Evolutionary conservation across 2,888 invertebrate species (phyloP), one percentile per base, ranked within the genome.

Genomic region (Antheraea assamensis): DNA sequence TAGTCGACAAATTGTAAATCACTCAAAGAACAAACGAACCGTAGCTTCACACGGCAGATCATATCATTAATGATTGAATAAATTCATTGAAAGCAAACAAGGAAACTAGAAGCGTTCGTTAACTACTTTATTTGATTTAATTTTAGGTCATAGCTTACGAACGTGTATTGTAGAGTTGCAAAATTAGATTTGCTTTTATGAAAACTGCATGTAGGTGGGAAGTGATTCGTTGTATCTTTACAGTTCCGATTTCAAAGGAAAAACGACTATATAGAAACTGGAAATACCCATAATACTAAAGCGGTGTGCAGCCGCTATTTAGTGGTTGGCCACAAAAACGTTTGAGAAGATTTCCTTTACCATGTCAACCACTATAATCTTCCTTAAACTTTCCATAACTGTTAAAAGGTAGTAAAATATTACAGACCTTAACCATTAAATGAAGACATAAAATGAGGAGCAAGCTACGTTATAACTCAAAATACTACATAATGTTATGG

Each of bases 271-370:
- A 47, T 42, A 21, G 49, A 55, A 24, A 70, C 42, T 58, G 27
- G 24, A 21, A 82, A 83, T 83, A 84, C 79, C 85, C 82, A 82
- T 84, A 85, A 88, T 85, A 84, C 79, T 83, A 78, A 66, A 66
- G 55, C 49, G 24, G 47, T 47, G 80, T 81, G 80, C 80, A 78
- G 81, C 79, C 80, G 80, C 83, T 85, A 82, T 83, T 90, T 90
- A 88, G 90, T 79, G 91, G 91, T 89, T 85, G 66, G 78, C 91
- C 90, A 81, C 91, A 90, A 89, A 88, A 82, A 78, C 77, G 80
- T 75, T 80, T 82, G 78, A 82, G 82, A 87, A 85, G 77, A 85
- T 84, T 89, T 88, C 87, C 88, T 87, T 85, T 84, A 81, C 83
- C n/a, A 80, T 86, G 84, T 81, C 84, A 83, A 82, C 80, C 80